Evolutionary conservation across 2,888 invertebrate genomes (phyloP).

Genomic region (Rhorus exstirpatorius): DNA sequence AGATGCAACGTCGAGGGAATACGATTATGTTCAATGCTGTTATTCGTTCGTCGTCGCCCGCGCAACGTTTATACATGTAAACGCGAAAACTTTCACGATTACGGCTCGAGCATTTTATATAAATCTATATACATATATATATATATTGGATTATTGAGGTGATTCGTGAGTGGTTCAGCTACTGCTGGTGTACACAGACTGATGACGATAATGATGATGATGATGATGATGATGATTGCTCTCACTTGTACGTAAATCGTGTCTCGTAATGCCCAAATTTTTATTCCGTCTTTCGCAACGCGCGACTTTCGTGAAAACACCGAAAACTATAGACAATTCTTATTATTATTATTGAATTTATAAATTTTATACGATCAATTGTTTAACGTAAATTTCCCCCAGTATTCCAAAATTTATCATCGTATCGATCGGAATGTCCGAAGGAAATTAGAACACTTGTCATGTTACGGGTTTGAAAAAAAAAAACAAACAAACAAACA

Average conservation of each 20-base stretch:
- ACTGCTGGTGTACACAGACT: constrained; percentile 8
- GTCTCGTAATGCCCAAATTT: constrained; percentile 36
- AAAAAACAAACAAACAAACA: no score
- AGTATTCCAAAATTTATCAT: not conserved
- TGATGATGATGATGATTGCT: constrained; percentile 42
- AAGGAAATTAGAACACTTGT: no score
- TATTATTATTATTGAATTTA: not conserved
- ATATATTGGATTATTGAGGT: constrained; percentile 20
- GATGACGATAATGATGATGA: constrained; percentile 37
- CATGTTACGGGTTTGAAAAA: no score
- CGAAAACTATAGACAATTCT: not conserved
- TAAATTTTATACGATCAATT: not conserved
- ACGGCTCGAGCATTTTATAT: constrained; percentile 5
- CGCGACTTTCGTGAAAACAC: constrained; percentile 24
- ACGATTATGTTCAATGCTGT: constrained; percentile 41
- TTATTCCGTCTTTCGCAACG: constrained; percentile 19
- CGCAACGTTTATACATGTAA: constrained; percentile 34
- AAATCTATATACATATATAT: not conserved
- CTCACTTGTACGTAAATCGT: not conserved
- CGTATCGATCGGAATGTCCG: no score
- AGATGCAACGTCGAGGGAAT: constrained; percentile 42
- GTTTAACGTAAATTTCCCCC: not conserved
- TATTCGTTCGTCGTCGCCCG: constrained; percentile 46
- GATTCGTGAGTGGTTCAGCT: constrained; percentile 7
- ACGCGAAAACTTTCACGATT: constrained; percentile 53